Percentiles rank a stretch among this genome's conserved stretches.
Evolutionary conservation across 1,140 invertebrate species (phyloP).

Genomic region (Pararge aegeria): DNA sequence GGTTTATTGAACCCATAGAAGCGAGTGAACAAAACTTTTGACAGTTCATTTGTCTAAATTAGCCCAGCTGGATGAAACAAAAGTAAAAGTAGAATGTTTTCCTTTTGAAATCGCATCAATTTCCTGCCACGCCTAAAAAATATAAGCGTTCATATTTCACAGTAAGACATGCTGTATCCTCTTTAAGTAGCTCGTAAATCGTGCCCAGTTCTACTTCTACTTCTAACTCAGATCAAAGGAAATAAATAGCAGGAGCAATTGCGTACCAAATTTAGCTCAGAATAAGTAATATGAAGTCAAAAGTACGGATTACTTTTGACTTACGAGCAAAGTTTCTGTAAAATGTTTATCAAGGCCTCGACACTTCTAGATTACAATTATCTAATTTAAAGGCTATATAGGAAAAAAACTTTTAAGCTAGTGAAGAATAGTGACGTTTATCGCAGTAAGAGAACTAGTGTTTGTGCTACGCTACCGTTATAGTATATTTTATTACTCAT

Average conservation of each 20-base stretch:
- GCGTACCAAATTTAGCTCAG: neutral
- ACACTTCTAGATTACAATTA: too few species aligned
- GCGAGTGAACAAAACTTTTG: slow-evolving; percentile 16
- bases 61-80: slow-evolving; percentile 1
- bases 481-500: too few species aligned
- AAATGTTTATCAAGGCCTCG: too few species aligned
- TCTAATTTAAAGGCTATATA: too few species aligned
- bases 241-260: neutral
- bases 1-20: slow-evolving; percentile 10
- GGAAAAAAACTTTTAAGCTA: too few species aligned
- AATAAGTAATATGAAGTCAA: too few species aligned
- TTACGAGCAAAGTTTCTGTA: too few species aligned
- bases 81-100: slow-evolving; percentile 3
- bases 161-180: slow-evolving; percentile 13
- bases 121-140: neutral
- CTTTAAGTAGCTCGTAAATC: slow-evolving; percentile 14
- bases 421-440: too few species aligned
- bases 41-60: slow-evolving; percentile 25
- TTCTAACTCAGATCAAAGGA: neutral
- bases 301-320: too few species aligned
- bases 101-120: neutral
- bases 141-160: slow-evolving; percentile 9
- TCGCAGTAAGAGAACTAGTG: too few species aligned
- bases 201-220: slow-evolving; percentile 6
- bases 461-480: too few species aligned